Evolutionary conservation across 2,113 vertebrate genomes (phyloP).

Genomic region (Scortum barcoo): DNA sequence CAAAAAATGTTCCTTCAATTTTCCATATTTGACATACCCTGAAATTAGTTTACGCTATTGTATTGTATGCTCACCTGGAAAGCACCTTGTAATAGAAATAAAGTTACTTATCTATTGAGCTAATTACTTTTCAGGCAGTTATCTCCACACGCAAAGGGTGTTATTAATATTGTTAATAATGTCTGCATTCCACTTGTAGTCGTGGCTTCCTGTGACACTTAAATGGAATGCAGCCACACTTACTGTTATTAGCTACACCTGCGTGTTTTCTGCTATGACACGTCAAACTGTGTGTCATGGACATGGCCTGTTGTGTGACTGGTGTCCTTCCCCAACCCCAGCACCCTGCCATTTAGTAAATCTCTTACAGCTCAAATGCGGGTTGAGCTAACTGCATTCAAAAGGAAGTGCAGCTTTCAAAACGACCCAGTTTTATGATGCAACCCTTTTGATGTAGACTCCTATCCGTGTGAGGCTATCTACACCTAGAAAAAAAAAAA

Average conservation of each 20-base stretch:
- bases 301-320: neutral
- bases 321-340: neutral
- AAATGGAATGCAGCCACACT: neutral
- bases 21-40: neutral
- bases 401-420: conserved; percentile 44
- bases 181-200: neutral
- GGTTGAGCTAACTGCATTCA: neutral
- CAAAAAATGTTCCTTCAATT: too few species aligned
- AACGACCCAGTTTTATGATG: neutral
- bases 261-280: neutral
- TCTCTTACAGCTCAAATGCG: neutral
- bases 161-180: neutral
- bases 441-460: neutral
- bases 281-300: neutral
- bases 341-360: neutral
- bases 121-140: neutral
- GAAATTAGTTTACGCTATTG: neutral
- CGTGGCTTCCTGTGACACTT: neutral
- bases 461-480: neutral
- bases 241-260: neutral
- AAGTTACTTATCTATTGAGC: neutral
- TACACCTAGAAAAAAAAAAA: neutral
- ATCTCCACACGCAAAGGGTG: neutral
- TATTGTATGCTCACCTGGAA: neutral
- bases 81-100: neutral